Conservation (phyloP, 2,113 vertebrate genomes). For the Pygoscelis adeliae region DNA sequence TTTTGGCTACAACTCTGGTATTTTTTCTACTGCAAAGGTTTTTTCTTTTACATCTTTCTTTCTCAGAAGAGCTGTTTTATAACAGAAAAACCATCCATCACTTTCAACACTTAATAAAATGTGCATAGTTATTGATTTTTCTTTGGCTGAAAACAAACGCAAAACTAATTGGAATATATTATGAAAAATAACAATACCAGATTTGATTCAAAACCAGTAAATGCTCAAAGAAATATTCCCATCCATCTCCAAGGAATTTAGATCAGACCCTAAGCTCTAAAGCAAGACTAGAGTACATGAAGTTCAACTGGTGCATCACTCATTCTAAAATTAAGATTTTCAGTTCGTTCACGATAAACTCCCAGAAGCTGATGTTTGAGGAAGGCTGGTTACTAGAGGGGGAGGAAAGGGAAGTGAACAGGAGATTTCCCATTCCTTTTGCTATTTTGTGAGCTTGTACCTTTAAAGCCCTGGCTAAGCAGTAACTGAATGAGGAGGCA, state of each 20-base stretch:
- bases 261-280: neutral
- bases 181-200: neutral
- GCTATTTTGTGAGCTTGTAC: neutral
- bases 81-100: neutral
- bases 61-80: neutral
- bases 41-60: neutral
- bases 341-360: neutral
- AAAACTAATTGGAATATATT: neutral
- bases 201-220: neutral
- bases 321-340: neutral
- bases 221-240: neutral
- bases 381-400: neutral
- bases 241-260: neutral
- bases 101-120: neutral
- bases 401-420: neutral
- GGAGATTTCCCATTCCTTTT: neutral
- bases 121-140: neutral
- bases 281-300: neutral
- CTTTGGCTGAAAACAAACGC: neutral
- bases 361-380: neutral
- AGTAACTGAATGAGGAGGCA: neutral
- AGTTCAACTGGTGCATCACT: neutral
- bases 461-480: neutral
- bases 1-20: neutral
- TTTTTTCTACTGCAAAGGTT: neutral